phyloP scores from a whole-genome alignment of 1,140 invertebrate genomes.

The Megalonaias nervosa region DNA sequence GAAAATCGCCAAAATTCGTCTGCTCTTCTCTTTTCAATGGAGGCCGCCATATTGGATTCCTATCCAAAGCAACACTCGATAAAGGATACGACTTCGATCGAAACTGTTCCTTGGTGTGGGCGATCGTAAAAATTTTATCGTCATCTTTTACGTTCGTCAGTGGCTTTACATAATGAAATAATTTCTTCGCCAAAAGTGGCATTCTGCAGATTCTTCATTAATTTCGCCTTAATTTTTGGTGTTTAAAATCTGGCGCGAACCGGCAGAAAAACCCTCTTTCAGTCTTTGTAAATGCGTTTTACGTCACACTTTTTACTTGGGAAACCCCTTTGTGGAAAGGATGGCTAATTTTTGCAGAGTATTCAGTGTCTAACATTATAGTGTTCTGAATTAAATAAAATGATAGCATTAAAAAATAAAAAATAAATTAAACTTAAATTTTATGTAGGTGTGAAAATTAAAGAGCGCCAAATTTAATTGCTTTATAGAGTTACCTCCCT shows the following conservation, averaged over 20 bases:
- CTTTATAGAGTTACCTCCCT: no score
- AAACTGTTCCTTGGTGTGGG: constrained; percentile 68
- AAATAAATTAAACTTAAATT: no score
- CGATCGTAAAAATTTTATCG: constrained; percentile 63
- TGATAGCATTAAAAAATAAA: no score
- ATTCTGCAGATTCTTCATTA: constrained; percentile 52
- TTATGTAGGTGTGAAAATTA: no score
- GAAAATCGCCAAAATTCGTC: constrained; percentile 2
- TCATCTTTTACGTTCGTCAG: constrained; percentile 50
- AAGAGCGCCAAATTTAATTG: no score
- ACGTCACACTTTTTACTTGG: no score
- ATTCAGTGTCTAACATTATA: no score
- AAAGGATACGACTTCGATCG: constrained; percentile 70
- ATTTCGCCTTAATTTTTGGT: constrained; percentile 39
- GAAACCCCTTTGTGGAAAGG: no score
- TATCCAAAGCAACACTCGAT: constrained; percentile 35
- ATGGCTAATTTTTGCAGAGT: no score
- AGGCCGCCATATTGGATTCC: constrained; percentile 66
- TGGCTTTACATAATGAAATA: constrained; percentile 55
- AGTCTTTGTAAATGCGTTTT: no score
- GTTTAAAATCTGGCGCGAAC: constrained; percentile 68
- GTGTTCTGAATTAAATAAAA: no score
- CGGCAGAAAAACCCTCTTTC: constrained; percentile 29
- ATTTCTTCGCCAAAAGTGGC: constrained; percentile 66
- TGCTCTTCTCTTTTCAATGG: constrained; percentile 37